Base-by-base conservation (phyloP, 2,888 invertebrate genomes). In the Galeruca laticollis region DNA sequence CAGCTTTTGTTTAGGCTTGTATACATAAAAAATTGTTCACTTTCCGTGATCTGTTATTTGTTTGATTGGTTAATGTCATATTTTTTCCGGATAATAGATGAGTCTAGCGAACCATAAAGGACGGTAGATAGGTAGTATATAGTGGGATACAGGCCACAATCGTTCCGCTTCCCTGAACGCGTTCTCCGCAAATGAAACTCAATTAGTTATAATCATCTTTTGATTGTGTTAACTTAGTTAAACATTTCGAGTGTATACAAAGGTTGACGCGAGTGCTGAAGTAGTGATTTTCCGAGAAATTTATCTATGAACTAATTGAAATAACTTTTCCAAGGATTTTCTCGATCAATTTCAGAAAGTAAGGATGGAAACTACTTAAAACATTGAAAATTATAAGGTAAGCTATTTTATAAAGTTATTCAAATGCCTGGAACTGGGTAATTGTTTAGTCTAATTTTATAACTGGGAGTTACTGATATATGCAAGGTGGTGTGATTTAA, bases 81-180 rank as follows among this genome's bases (percentile, higher is more conserved):
- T 47, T 18, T 47, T 47, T 47, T 18, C 47, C 47, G 47, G 47
- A 47, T 47, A 15, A 47, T 47, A 47, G 47, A 18, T 15, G 47
- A 47, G 18, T 47, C 15, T 15, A 47, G 47, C 47, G 47, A 18
- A 47, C 47, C 47, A 47, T 47, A 47, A 47, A 47, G 47, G 47
- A 15, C 18, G 18, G 47, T 18, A 18, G 47, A 6, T 18, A 18
- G 5, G 15, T 8, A 47, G 6, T 3, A 8, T 47, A 47, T 47
- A 47, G 47, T 47, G 2, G 47, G 18, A 47, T 47, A 47, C 47
- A 47, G 47, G 13, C 26, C 26, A 26, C 13, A n/a, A 52, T 1
- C 52, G 21, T 52, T 52, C 26, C 52, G 52, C 21, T 52, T 52
- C 52, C 52, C 52, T 52, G 52, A 52, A 26, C 52, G 26, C 52